Evolutionary conservation across 2,113 vertebrate genomes (phyloP).

Genomic region (Phodopus roborovskii): DNA sequence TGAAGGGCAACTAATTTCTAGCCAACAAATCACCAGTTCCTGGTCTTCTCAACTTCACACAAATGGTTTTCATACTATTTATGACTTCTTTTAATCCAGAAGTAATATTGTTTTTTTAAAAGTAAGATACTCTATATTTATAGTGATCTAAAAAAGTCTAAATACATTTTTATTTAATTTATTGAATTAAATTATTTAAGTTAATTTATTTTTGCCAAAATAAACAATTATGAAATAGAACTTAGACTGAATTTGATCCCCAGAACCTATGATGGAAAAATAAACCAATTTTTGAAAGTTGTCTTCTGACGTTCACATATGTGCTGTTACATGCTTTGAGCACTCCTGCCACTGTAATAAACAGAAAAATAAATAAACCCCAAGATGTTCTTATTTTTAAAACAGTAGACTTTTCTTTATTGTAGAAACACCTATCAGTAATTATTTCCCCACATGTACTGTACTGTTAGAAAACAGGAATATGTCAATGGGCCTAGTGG

Average conservation of each 20-base stretch:
- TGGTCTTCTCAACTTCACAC: background rate
- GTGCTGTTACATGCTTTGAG: background rate
- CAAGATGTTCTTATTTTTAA: background rate
- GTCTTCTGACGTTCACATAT: background rate
- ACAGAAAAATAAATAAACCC: background rate
- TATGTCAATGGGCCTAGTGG: background rate
- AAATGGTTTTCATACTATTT: background rate
- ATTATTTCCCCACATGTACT: background rate
- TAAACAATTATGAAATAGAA: background rate
- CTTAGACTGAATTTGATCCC: background rate
- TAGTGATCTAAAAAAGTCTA: background rate
- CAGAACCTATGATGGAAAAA: background rate
- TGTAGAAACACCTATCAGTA: background rate
- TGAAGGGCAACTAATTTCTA: background rate
- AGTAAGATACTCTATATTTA: background rate
- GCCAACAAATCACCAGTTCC: background rate
- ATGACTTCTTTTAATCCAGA: background rate
- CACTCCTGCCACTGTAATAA: background rate
- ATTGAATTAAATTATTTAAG: background rate
- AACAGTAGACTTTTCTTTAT: background rate
- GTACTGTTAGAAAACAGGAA: background rate
- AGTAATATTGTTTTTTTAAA: slow-evolving; percentile 24
- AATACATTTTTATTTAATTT: background rate
- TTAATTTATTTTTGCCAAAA: slow-evolving; percentile 6
- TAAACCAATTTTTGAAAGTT: background rate